Evolutionary conservation across 2,888 invertebrate genomes (phyloP), one percentile per base, ranked within the genome.

Genomic region (Lasioglossum malachurum): DNA sequence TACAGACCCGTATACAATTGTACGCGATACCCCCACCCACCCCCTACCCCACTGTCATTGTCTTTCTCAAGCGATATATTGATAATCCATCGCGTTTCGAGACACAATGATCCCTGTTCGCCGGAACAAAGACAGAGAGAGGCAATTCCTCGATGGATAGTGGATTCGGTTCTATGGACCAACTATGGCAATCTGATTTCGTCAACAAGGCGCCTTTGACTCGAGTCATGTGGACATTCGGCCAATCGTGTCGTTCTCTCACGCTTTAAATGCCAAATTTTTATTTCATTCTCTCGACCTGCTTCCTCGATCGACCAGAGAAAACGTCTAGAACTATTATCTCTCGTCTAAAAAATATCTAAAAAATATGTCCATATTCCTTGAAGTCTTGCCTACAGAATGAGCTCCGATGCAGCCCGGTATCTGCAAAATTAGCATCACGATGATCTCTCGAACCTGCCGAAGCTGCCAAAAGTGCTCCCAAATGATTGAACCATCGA

Each of bases 81-180:
- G 67, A 31, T 35, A n/a, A 67, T 67, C 67, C 67, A 23, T 67
- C 35, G 67, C 67, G 67, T 35, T 67, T 19, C 67, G 67, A 67
- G 67, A 23, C 31, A 64, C 16, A 31, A 64, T 16, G 64, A 64
- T 31, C 53, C 10, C 53, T 31, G 16, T 16, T 64, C 64, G 14
- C 16, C 16, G 31, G 27, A 16, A 64, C 64, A 64, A 64, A 0
- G 64, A 31, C 64, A n/a, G 31, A 14, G 27, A 23, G 23, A 7
- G 64, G 31, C 64, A 31, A 31, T 64, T 64, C 31, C 64, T 64
- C 64, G 7, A 64, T 64, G 31, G 64, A 64, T 31, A 16, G 31
- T 16, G 27, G 14, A 64, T 64, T 64, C 64, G 53, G 53, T n/a
- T 53, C 53, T 53, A 23, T n/a, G 23, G 10, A 10, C n/a, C 53